Conservation (phyloP, 1,140 invertebrate genomes). For the Alviniconcha marisindica region DNA sequence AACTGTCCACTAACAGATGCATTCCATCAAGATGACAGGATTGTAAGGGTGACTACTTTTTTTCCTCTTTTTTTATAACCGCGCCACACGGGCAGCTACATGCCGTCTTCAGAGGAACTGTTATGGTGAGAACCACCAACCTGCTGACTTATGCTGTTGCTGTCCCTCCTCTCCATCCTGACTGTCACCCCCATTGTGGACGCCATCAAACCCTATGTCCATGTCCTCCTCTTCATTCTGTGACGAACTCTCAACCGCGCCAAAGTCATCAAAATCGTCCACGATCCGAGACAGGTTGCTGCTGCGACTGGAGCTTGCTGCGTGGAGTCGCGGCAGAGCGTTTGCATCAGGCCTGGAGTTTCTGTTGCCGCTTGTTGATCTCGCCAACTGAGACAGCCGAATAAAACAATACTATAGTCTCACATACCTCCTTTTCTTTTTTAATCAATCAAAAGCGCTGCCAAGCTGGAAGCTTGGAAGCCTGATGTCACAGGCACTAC, state of each 20-base stretch:
- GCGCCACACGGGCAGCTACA: no score
- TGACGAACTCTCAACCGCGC: not conserved
- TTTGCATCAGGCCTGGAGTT: not conserved
- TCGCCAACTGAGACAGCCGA: not conserved
- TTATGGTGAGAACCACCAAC: not conserved
- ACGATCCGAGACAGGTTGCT: not conserved
- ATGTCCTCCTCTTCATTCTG: conserved; percentile 29
- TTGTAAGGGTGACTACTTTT: no score
- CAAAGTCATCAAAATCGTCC: conserved; percentile 24
- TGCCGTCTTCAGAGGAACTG: no score
- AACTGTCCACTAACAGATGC: no score
- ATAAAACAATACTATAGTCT: not conserved
- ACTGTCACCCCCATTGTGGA: conserved; percentile 29
- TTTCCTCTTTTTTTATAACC: no score
- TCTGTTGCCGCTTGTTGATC: not conserved
- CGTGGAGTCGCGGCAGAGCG: not conserved
- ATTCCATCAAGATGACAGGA: no score
- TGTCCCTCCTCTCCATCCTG: conserved; percentile 39
- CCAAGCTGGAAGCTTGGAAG: no score
- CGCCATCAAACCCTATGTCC: conserved; percentile 45
- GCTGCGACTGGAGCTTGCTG: not conserved
- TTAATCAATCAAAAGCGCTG: no score
- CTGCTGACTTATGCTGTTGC: not conserved
- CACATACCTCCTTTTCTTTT: no score
- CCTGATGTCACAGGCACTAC: no score